Evolutionary conservation across 2,113 vertebrate genomes (phyloP).

Genomic region (Corythornis madagascariensis): DNA sequence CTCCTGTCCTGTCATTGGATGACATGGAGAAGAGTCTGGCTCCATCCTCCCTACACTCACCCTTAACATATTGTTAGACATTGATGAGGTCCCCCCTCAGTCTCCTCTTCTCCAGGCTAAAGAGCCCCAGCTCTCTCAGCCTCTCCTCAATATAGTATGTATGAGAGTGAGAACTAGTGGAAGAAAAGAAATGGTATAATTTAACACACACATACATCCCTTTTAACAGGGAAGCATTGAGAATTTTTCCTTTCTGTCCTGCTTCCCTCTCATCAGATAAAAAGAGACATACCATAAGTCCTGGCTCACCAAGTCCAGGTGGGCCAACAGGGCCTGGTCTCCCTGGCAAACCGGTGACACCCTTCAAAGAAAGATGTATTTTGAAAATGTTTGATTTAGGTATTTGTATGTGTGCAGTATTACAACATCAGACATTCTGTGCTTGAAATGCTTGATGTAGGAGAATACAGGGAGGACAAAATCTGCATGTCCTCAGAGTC

Average conservation of each 20-base stretch:
- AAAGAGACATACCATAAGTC: slow-evolving; percentile 79
- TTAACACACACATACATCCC: neutral
- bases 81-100: too few species aligned
- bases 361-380: slow-evolving; percentile 73
- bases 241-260: neutral
- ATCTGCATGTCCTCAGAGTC: neutral
- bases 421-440: neutral
- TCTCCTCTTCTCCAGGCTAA: too few species aligned
- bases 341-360: slow-evolving; percentile 84
- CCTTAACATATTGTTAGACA: too few species aligned
- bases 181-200: neutral
- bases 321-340: slow-evolving; percentile 84
- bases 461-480: neutral
- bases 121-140: too few species aligned
- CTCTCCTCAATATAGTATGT: accelerated
- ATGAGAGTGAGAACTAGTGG: neutral
- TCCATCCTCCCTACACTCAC: too few species aligned
- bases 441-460: neutral
- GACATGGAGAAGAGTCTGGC: too few species aligned
- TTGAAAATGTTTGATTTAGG: neutral
- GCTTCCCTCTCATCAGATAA: neutral
- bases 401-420: neutral
- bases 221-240: neutral
- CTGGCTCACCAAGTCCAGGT: slow-evolving; percentile 85
- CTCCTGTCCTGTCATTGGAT: too few species aligned